Evolutionary conservation across 2,888 invertebrate genomes (phyloP).

Genomic region (Ferrisia virgata): DNA sequence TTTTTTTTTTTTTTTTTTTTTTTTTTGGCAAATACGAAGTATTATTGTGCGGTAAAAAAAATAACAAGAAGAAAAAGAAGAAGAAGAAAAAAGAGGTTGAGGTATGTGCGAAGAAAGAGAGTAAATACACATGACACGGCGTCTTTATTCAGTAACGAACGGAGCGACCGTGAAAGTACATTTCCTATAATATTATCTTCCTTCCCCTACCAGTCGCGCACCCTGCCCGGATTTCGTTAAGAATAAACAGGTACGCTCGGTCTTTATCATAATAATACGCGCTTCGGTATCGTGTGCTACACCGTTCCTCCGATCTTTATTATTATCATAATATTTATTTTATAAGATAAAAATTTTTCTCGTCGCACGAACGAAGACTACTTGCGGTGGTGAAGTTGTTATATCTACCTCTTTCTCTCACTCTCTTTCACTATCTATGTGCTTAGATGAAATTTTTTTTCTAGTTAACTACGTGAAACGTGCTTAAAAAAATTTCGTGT

Average conservation of each 20-base stretch:
- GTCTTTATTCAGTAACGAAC: neutral
- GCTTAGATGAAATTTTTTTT: neutral
- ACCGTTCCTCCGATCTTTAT: neutral
- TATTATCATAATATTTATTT: too few species aligned
- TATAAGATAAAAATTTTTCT: neutral
- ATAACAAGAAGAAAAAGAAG: neutral
- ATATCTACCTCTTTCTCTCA: too few species aligned
- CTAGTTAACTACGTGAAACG: neutral
- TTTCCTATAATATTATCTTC: constrained; percentile 43
- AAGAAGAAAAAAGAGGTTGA: neutral
- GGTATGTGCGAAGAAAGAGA: neutral
- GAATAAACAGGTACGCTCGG: constrained; percentile 39
- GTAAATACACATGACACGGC: neutral
- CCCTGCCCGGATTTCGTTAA: constrained; percentile 42
- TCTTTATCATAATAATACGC: constrained; percentile 36
- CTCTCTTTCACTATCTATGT: neutral
- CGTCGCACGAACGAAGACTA: neutral
- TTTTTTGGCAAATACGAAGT: neutral
- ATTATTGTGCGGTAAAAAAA: neutral
- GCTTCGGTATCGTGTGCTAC: constrained; percentile 33
- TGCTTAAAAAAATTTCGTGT: neutral
- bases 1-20: constrained; percentile 1
- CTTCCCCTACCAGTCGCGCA: constrained; percentile 43
- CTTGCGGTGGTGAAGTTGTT: neutral
- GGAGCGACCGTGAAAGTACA: constrained; percentile 44